Evolutionary conservation across 2,888 invertebrate genomes (phyloP), one percentile per base, ranked within the genome.

Genomic region (Lobophora halterata): DNA sequence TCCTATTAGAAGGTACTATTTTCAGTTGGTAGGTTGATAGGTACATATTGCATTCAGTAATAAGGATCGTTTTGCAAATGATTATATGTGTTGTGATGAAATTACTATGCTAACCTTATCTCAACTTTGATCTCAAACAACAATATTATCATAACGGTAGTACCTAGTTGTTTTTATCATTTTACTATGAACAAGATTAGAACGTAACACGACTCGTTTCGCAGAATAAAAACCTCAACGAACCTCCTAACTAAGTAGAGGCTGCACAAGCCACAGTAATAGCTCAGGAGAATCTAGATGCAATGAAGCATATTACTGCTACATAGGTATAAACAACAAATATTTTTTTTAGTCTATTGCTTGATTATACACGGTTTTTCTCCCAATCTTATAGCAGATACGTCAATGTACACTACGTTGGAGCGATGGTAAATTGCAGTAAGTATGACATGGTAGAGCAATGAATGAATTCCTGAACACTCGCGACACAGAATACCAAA

Each of bases 401-500:
- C 30, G 1, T 16, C 21, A 8, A 27, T 27, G 27, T 13, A 26
- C 18, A 20, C 33, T 9, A 7, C 10, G 10, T 11, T n/a, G 21
- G 14, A 26, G 5, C n/a, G 3, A 4, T 10, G 8, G 11, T 3
- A 5, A 12, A n/a, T 3, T 5, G 2, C 13, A 12, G 13, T 21
- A 18, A n/a, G n/a, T n/a, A n/a, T n/a, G n/a, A n/a, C 5, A n/a
- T 26, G 19, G 34, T 34, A 30, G 19, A 33, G 37, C 36, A 31
- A 34, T 38, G 28, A 37, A 37, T 30, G 45, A 30, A 49, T 35
- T 41, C 32, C 40, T 46, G 46, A 40, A 38, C 31, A 23, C 27
- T 27, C 17, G 17, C 19, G 18, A n/a, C 27, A 31, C 31, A 37
- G 36, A 37, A 33, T 21, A 33, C 5, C n/a, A 12, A 16, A 19